phyloP scores from a whole-genome alignment of 2,797 vertebrate species.

The Ataeniobius toweri region DNA sequence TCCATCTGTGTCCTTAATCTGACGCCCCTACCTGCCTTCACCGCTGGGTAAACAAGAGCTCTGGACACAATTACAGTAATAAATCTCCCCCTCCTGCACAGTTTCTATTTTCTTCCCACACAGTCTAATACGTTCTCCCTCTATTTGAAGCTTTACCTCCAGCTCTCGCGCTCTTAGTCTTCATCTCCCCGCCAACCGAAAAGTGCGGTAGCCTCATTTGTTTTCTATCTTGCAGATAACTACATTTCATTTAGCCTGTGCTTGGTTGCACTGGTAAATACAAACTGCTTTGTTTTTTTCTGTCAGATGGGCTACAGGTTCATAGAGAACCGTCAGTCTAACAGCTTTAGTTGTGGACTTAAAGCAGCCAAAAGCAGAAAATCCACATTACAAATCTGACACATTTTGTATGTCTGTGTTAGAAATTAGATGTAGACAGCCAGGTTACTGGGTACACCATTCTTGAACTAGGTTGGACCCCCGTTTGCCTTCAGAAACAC shows the following conservation, averaged over 20 bases:
- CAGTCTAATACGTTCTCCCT: conserved; percentile 28
- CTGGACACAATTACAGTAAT: conserved; percentile 67
- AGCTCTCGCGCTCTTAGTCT: conserved; percentile 22
- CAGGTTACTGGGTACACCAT: background rate
- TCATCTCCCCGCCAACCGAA: conserved; percentile 45
- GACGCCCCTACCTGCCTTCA: conserved; percentile 43
- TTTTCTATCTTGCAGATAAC: conserved; percentile 61
- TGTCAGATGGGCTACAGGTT: conserved; percentile 4
- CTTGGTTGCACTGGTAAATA: conserved; percentile 28
- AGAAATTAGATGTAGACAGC: background rate
- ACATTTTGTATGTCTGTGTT: background rate
- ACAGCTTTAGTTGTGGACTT: conserved; percentile 1
- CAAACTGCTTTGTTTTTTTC: conserved; percentile 10
- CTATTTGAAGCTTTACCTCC: conserved; percentile 41
- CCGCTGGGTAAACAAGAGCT: conserved; percentile 44
- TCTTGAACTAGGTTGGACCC: background rate
- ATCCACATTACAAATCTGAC: background rate
- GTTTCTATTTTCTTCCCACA: conserved; percentile 51
- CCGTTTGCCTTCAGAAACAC: background rate
- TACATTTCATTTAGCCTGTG: conserved; percentile 44
- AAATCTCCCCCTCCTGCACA: conserved; percentile 30
- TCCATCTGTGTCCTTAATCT: conserved; percentile 55
- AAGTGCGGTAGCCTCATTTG: conserved; percentile 55
- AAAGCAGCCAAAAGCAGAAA: background rate
- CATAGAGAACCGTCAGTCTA: conserved; percentile 20